phyloP scores from a whole-genome alignment of 2,797 vertebrate species.

The Remorina albescens region DNA sequence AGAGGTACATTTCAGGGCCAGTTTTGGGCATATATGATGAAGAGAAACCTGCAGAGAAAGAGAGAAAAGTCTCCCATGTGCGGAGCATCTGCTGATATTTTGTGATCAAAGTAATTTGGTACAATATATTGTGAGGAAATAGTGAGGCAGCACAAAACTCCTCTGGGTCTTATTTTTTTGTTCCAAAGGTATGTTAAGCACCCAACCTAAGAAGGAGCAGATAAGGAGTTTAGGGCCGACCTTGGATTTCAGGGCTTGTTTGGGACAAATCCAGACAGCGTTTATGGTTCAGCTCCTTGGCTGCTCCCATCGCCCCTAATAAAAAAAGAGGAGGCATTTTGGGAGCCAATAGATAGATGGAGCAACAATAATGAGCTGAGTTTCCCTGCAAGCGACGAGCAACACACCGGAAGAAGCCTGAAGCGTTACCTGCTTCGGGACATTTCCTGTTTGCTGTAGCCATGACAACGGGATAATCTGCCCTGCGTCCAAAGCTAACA shows the following conservation, averaged over 20 bases:
- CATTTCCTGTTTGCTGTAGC: slow-evolving; percentile 83
- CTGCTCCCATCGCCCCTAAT: slow-evolving; percentile 3
- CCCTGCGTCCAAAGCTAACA: slow-evolving; percentile 54
- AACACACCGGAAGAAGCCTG: slow-evolving; percentile 62
- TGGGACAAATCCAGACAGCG: slow-evolving; percentile 67
- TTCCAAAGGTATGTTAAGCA: slow-evolving; percentile 40
- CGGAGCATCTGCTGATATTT: slow-evolving; percentile 65
- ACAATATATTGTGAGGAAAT: slow-evolving; percentile 8
- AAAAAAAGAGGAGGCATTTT: slow-evolving; percentile 62
- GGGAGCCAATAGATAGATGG: slow-evolving; percentile 65
- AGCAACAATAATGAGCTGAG: slow-evolving; percentile 57
- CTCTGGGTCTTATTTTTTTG: slow-evolving; percentile 28
- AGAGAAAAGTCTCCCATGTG: slow-evolving; percentile 55
- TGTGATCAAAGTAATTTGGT: slow-evolving; percentile 51
- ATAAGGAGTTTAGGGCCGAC: slow-evolving; percentile 48
- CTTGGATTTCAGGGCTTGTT: slow-evolving; percentile 58
- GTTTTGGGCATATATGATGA: slow-evolving; percentile 61
- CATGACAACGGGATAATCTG: slow-evolving; percentile 78
- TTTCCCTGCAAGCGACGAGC: slow-evolving; percentile 48
- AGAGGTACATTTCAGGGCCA: slow-evolving; percentile 46
- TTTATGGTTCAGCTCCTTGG: slow-evolving; percentile 54
- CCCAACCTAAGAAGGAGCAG: slow-evolving; percentile 26
- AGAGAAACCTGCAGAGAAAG: slow-evolving; percentile 56
- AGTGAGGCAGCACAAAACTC: slow-evolving; percentile 29
- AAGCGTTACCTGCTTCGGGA: slow-evolving; percentile 76